Base-by-base conservation (phyloP, 2,888 invertebrate genomes). In the Orthosia gothica region DNA sequence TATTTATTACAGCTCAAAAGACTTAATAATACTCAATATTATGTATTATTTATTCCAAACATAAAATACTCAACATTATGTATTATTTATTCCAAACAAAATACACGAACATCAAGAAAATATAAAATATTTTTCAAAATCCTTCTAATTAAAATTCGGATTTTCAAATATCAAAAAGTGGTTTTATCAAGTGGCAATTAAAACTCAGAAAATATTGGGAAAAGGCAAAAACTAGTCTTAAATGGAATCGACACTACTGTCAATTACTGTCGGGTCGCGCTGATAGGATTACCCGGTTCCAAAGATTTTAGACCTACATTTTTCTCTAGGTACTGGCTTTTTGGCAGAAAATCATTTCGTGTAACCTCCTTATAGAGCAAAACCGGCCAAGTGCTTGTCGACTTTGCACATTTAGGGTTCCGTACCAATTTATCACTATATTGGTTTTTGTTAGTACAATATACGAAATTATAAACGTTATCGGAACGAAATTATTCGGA, bases 171-270 rank as follows among this genome's bases (percentile, higher is more conserved):
- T 13, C 5, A 49, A 50, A 45, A 55, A 26, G 18, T 49, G 20
- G 9, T 54, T 61, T 57, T 23, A 26, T 23, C n/a, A 50, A 40
- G 9, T 13, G 23, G 7, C 13, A 52, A 63, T 52, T 71, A 23
- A 79, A 70, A 58, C 20, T 62, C 16, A 5, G 12, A 75, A 75
- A 70, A 50, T 47, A 52, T 88, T 89, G 86, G 71, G 78, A 85
- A 78, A 84, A 89, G 26, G 52, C 26, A 55, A 55, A 50, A 89
- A 86, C 87, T 87, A 85, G 86, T 84, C 88, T 91, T 92, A 93
- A 93, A 93, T 92, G 90, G 89, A 89, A 87, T 88, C 88, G 84
- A 82, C 84, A 87, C 84, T 72, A 82, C 93, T 94, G 94, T 95
- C 95, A 94, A 94, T 95, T 94, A 94, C 90, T 86, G 88, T 89